A percentile compares a stretch with the other conserved stretches of the same genome.
Conservation (phyloP, 1,140 invertebrate genomes). For the Monomorium pharaonis region DNA sequence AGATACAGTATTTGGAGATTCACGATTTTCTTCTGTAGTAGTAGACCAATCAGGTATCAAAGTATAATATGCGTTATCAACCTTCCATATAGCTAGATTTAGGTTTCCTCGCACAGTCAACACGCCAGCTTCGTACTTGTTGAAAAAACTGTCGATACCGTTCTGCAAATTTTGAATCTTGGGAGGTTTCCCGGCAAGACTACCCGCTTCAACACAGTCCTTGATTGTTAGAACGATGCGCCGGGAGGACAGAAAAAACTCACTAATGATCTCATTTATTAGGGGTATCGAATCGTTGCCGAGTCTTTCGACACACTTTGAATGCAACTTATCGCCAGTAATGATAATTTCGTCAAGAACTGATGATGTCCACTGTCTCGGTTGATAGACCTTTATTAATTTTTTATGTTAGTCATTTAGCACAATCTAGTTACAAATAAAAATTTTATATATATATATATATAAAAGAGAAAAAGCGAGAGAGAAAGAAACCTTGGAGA, state of each 20-base stretch:
- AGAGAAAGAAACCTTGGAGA: slow-evolving; percentile 70
- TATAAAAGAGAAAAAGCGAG: background rate
- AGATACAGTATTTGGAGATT: too few species aligned
- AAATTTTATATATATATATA: background rate
- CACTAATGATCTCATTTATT: slow-evolving; percentile 76
- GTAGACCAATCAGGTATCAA: slow-evolving; percentile 69
- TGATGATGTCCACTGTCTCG: slow-evolving; percentile 71
- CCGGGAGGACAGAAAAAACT: slow-evolving; percentile 79
- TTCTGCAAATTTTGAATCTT: slow-evolving; percentile 71
- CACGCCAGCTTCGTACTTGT: slow-evolving; percentile 71
- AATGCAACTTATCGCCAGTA: slow-evolving; percentile 78
- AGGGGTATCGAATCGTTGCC: slow-evolving; percentile 45
- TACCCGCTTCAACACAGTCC: slow-evolving; percentile 80
- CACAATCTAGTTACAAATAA: background rate
- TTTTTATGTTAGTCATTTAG: slow-evolving; percentile 10
- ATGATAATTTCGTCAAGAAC: slow-evolving; percentile 77
- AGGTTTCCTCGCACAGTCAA: slow-evolving; percentile 58
- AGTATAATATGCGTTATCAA: slow-evolving; percentile 71
- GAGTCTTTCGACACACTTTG: slow-evolving; percentile 70
- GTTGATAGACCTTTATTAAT: slow-evolving; percentile 71
- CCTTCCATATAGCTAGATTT: slow-evolving; percentile 76
- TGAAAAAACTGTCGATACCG: slow-evolving; percentile 76
- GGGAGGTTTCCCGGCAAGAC: slow-evolving; percentile 59
- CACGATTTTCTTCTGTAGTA: background rate
- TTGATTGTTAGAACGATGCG: slow-evolving; percentile 76